phyloP scores from a whole-genome alignment of 2,888 invertebrate species.

The Pachliopta kotzebuea region DNA sequence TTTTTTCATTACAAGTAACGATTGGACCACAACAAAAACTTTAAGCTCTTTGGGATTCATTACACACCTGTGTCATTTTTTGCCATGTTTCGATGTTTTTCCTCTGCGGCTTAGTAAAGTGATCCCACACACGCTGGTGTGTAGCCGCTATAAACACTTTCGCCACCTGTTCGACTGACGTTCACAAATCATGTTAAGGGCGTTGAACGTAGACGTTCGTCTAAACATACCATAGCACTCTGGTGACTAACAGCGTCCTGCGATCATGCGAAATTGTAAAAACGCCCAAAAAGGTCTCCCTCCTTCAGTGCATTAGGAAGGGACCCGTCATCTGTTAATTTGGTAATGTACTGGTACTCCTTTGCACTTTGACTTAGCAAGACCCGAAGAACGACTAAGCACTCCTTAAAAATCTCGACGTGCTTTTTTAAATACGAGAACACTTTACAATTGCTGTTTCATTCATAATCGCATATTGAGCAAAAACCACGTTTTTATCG shows the following conservation, averaged over 20 bases:
- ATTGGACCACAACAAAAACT: conserved; percentile 6
- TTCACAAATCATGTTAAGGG: conserved; percentile 72
- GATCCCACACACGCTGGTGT: conserved; percentile 99
- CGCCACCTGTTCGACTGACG: conserved; percentile 99
- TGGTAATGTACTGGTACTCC: too few species aligned
- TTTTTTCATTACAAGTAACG: conserved; percentile 11
- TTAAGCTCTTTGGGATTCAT: conserved; percentile 10
- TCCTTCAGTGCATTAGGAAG: too few species aligned
- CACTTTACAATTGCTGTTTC: too few species aligned
- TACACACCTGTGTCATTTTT: conserved; percentile 93
- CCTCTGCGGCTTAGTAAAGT: conserved; percentile 99
- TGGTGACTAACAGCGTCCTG: conserved; percentile 54
- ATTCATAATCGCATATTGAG: too few species aligned
- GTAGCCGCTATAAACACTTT: conserved; percentile 97
- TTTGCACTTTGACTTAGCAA: too few species aligned
- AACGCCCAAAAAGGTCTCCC: background rate
- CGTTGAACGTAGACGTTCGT: conserved; percentile 48
- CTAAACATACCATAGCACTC: conserved; percentile 65
- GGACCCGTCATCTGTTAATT: too few species aligned
- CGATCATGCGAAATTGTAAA: conserved; percentile 31
- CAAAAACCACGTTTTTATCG: too few species aligned
- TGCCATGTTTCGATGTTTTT: conserved; percentile 99
- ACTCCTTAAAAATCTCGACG: too few species aligned
- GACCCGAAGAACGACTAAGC: too few species aligned
- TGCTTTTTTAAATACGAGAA: too few species aligned